Evolutionary conservation across 2,888 invertebrate species (phyloP).

Genomic region (Cosmorhoe ocellata): DNA sequence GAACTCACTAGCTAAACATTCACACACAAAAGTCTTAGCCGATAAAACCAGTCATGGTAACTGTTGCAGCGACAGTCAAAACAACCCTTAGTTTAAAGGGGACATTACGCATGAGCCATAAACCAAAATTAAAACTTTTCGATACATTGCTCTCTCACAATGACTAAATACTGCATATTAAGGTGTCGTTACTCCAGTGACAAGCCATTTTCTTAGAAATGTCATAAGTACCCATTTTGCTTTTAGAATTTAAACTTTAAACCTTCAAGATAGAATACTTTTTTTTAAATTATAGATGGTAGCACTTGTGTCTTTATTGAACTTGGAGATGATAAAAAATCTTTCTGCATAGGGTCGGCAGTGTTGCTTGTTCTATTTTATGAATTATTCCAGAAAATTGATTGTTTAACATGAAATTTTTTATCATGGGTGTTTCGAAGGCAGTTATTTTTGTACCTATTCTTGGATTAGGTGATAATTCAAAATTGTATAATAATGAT

Average conservation of each 20-base stretch:
- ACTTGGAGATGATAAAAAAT: constrained; percentile 51
- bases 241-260: constrained; percentile 35
- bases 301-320: constrained; percentile 19
- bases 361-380: constrained; percentile 65
- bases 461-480: neutral
- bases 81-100: constrained; percentile 42
- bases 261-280: constrained; percentile 2
- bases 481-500: too few relatives aligned
- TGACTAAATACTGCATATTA: constrained; percentile 78
- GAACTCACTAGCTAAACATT: too few relatives aligned
- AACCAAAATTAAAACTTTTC: constrained; percentile 81
- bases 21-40: neutral
- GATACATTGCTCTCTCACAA: constrained; percentile 78
- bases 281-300: constrained; percentile 14
- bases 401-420: constrained; percentile 11
- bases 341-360: constrained; percentile 69
- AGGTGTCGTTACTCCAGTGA: constrained; percentile 79
- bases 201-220: constrained; percentile 41
- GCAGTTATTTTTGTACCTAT: too few relatives aligned
- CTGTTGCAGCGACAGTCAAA: constrained; percentile 22
- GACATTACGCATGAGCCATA: constrained; percentile 66
- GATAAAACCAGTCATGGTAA: constrained; percentile 6
- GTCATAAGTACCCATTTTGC: constrained; percentile 19
- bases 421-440: too few relatives aligned
- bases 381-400: constrained; percentile 66